These are phyloP conservation scores for Benthochromis sp. DNA, from an alignment of 2,113 vertebrate species.

Conservation along the genomic window DNA sequence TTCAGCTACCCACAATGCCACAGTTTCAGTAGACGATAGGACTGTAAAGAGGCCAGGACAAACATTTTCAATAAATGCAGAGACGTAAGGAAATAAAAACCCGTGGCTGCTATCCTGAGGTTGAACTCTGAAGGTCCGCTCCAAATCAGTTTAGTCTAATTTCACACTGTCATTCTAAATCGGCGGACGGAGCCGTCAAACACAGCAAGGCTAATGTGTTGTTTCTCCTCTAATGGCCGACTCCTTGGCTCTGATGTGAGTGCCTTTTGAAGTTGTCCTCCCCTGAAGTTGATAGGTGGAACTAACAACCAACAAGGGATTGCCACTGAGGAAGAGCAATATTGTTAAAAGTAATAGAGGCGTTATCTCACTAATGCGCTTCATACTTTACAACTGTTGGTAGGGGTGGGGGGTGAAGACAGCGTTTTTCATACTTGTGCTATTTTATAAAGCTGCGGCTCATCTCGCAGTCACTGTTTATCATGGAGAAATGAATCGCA, in stretches of 20 bases:
- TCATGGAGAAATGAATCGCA: conserved; percentile 18
- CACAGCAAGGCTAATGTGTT: conserved; percentile 31
- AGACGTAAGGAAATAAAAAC: not conserved
- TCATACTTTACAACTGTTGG: conserved; percentile 32
- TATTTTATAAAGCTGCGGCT: conserved; percentile 19
- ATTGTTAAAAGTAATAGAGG: conserved; percentile 54
- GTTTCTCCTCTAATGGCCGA: conserved; percentile 33
- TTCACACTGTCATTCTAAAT: conserved; percentile 36
- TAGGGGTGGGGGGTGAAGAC: not conserved
- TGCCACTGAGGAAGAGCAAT: conserved; percentile 13
- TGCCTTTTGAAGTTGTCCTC: conserved; percentile 31
- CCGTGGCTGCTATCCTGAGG: not conserved
- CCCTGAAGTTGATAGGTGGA: conserved; percentile 40
- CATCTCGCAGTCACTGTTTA: not conserved
- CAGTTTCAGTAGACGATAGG: not conserved
- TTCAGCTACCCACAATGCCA: not conserved
- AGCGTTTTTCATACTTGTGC: not conserved
- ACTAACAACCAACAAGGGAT: conserved; percentile 36
- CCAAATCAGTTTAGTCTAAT: conserved; percentile 26
- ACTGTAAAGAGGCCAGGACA: not conserved
- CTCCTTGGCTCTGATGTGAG: conserved; percentile 23
- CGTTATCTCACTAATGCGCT: conserved; percentile 50
- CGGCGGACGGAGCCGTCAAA: conserved; percentile 23
- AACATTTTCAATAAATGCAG: not conserved
- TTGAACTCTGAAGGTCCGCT: conserved; percentile 23